Base-by-base conservation (phyloP, 2,113 vertebrate genomes). In the Delphinapterus leucas region DNA sequence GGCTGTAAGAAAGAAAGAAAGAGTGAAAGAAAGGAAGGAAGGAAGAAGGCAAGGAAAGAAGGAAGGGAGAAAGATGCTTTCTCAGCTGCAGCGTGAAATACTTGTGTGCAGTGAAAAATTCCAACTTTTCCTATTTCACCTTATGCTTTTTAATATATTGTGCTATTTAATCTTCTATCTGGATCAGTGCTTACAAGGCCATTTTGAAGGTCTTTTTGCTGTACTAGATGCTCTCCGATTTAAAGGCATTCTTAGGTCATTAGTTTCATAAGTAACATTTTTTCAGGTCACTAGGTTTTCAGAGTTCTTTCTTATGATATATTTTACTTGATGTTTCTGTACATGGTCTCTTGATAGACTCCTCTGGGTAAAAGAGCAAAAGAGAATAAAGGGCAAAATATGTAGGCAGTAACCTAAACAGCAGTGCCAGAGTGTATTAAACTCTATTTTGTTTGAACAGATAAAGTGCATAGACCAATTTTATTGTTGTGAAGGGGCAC, bases 221-320 rank as follows among this genome's bases (percentile, higher is more conserved):
- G 0, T 97, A 79, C 31, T 97, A 93, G 38, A 96, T 97, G 92
- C 49, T 96, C 83, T 97, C 79, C 47, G 5, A 98, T 98, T 97
- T 96, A 97, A 87, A 98, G 85, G 17, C 71, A 92, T 94, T 87
- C 89, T 90, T 97, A 98, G 89, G 95, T 98, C 90, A 97, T 98
- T 98, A 97, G 96, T 95, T 99, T 98, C 98, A 74, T 87, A 97
- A 94, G 86, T 88, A 96, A 44, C 82, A 92, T 74, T 97, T 98
- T 97, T 97, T 96, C 95, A 98, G 96, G 96, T 98, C 98, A 97
- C 97, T 98, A 98, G 49, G 65, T 97, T 97, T 33, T 96, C 87
- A 60, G 33, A 96, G 85, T 92, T 97, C 81, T 41, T 95, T 95
- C 98, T 97, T 90, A 90, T 98, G 38, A 96, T 95, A 47, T 90